Conservation (phyloP, 2,888 invertebrate genomes). For the Hartigia nigra region DNA sequence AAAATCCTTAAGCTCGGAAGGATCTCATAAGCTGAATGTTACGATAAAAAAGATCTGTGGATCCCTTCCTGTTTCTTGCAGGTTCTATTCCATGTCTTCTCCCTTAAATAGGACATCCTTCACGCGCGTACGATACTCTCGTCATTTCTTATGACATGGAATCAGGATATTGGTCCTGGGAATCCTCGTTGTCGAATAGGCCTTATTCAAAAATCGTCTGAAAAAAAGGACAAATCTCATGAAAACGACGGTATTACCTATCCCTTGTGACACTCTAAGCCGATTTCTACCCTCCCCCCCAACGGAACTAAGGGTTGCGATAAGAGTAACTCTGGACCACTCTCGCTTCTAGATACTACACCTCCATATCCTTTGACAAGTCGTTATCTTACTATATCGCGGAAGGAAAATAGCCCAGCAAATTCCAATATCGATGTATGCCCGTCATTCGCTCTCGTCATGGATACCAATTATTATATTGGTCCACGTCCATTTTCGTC, state of each 20-base stretch:
- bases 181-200: background rate
- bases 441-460: background rate
- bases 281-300: background rate
- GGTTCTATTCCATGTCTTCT: background rate
- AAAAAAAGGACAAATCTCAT: background rate
- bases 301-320: background rate
- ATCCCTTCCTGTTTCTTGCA: background rate
- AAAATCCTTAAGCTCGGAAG: background rate
- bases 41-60: background rate
- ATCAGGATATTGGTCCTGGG: background rate
- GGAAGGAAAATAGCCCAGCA: background rate
- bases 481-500: background rate
- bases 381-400: background rate
- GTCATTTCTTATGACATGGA: background rate
- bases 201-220: background rate
- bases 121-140: background rate
- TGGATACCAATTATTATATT: background rate
- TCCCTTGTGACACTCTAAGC: background rate
- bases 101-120: too few species aligned
- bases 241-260: conserved; percentile 3
- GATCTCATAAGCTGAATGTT: background rate
- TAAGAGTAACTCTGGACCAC: background rate
- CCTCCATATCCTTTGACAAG: background rate
- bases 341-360: background rate
- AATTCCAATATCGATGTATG: background rate